These are phyloP conservation scores for Mantis religiosa DNA, from an alignment of 2,888 invertebrate genomes.

Conservation along the genomic window DNA sequence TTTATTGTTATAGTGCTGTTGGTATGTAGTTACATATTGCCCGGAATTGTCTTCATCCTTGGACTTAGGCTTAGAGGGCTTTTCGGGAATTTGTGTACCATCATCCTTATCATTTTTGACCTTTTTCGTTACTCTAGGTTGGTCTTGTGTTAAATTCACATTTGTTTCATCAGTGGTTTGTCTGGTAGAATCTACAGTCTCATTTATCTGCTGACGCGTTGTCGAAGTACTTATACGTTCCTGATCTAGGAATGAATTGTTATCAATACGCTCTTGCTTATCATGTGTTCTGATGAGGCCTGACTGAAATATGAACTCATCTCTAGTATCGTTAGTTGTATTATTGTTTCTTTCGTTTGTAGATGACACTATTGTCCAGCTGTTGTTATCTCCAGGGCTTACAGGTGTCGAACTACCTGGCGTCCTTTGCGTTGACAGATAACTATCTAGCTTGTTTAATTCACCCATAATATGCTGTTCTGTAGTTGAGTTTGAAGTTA, in stretches of 20 bases:
- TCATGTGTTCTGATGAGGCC: conserved; percentile 3
- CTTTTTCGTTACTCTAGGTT: background rate
- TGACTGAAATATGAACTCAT: conserved; percentile 36
- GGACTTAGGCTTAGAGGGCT: background rate
- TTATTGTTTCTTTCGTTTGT: conserved; percentile 8
- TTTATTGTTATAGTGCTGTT: conserved; percentile 52
- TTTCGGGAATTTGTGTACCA: background rate
- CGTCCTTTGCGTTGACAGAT: conserved; percentile 34
- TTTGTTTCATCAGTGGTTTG: background rate
- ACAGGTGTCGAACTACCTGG: conserved; percentile 32
- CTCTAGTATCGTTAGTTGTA: conserved; percentile 51
- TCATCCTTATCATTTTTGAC: background rate
- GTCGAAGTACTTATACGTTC: background rate
- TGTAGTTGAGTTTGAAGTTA: conserved; percentile 32
- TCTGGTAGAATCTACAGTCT: background rate
- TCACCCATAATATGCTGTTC: conserved; percentile 60
- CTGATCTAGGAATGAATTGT: conserved; percentile 1
- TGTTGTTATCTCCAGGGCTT: conserved; percentile 33
- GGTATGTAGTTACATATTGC: conserved; percentile 59
- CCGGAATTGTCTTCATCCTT: conserved; percentile 29
- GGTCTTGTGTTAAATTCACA: background rate
- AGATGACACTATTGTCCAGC: conserved; percentile 35
- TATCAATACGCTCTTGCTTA: background rate
- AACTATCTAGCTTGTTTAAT: conserved; percentile 54
- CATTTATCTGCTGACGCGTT: background rate